These are phyloP conservation scores for Sarcophilus harrisii DNA, from an alignment of 2,797 vertebrate genomes.

Conservation along the genomic window DNA sequence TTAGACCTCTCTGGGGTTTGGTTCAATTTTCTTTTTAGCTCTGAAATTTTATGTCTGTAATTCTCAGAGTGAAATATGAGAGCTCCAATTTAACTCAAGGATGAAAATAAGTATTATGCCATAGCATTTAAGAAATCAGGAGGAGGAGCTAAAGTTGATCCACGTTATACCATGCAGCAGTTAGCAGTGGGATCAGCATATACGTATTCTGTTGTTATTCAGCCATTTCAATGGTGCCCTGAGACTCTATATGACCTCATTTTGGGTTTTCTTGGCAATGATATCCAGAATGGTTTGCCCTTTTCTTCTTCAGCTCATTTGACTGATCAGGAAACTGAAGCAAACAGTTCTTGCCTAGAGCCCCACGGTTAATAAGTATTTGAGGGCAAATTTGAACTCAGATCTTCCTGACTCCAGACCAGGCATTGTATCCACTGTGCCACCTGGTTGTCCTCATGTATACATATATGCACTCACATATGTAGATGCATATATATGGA, in stretches of 20 bases:
- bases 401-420: not conserved
- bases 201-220: not conserved
- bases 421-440: not conserved
- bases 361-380: not conserved
- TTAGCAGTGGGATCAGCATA: not conserved
- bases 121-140: not conserved
- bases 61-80: not conserved
- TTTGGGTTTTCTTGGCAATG: not conserved
- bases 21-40: not conserved
- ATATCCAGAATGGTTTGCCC: not conserved
- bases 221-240: not conserved
- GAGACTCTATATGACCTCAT: not conserved
- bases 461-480: not conserved
- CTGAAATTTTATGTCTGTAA: not conserved
- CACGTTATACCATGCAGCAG: not conserved
- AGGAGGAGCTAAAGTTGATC: not conserved
- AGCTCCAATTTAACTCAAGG: not conserved
- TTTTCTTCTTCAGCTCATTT: not conserved
- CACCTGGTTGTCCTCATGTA: not conserved
- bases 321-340: not conserved
- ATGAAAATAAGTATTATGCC: not conserved
- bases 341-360: not conserved
- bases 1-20: not conserved
- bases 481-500: not conserved
- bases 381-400: not conserved